These are phyloP conservation scores for Atethmia centrago DNA, from an alignment of 2,888 invertebrate genomes.

Conservation along the genomic window DNA sequence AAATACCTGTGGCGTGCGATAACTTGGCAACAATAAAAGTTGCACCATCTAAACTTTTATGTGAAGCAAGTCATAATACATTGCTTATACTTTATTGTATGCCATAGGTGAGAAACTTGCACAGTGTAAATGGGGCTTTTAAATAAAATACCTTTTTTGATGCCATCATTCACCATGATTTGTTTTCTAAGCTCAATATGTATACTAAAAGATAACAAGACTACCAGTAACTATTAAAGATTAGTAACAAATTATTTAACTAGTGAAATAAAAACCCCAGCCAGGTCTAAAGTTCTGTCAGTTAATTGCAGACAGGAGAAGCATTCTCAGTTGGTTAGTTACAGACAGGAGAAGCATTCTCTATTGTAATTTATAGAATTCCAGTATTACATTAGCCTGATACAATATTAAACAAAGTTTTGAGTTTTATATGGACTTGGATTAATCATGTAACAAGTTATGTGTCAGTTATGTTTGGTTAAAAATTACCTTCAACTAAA, in stretches of 20 bases:
- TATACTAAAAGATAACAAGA: background rate
- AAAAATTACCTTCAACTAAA: background rate
- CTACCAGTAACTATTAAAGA: too few relatives aligned
- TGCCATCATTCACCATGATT: background rate
- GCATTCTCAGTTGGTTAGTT: background rate
- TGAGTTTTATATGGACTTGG: background rate
- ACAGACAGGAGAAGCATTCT: too few relatives aligned
- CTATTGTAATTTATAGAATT: background rate
- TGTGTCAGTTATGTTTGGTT: background rate
- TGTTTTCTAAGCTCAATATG: background rate
- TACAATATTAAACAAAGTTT: background rate
- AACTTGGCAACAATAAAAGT: background rate
- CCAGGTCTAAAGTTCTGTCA: background rate
- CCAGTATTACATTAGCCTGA: background rate
- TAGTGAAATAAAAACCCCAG: background rate
- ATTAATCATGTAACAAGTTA: background rate
- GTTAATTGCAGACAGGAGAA: background rate
- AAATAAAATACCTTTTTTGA: background rate
- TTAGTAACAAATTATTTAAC: too few relatives aligned
- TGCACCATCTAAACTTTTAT: background rate
- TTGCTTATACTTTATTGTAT: background rate
- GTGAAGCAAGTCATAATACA: too few relatives aligned
- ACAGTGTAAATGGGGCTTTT: background rate
- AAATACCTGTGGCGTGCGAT: background rate
- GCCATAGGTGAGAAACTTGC: background rate